phyloP scores from a whole-genome alignment of 1,140 invertebrate species.

The Trachymyrmex cornetzi region DNA sequence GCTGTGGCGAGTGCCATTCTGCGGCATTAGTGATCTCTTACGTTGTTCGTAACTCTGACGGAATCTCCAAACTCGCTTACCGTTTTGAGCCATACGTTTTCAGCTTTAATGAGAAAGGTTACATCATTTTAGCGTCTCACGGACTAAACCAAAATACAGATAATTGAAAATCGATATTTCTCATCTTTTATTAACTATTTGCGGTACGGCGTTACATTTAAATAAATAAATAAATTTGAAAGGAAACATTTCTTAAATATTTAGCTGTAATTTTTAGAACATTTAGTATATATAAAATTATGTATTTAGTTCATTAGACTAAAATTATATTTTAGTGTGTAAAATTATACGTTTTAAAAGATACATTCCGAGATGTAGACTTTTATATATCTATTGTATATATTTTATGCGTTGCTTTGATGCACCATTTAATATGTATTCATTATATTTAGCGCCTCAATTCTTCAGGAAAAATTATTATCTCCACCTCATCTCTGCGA shows the following conservation, averaged over 20 bases:
- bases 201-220: neutral
- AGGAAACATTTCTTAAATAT: neutral
- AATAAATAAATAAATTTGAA: conserved; percentile 25
- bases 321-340: neutral
- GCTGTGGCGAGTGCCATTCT: conserved; percentile 80
- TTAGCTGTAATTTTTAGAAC: neutral
- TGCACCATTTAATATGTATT: neutral
- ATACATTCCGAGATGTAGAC: neutral
- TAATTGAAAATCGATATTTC: neutral
- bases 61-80: conserved; percentile 22
- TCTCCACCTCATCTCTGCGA: neutral
- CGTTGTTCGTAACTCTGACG: conserved; percentile 67
- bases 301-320: neutral
- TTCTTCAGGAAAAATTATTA: conserved; percentile 26
- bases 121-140: neutral
- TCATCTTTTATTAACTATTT: neutral
- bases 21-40: conserved; percentile 79
- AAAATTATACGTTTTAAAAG: neutral
- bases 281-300: neutral
- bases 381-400: conserved; percentile 2
- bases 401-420: neutral
- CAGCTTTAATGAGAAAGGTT: conserved; percentile 22
- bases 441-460: conserved; percentile 4
- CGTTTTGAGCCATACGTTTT: neutral
- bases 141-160: neutral